phyloP scores from a whole-genome alignment of 2,113 vertebrate genomes.

The Thamnophis sirtalis region DNA sequence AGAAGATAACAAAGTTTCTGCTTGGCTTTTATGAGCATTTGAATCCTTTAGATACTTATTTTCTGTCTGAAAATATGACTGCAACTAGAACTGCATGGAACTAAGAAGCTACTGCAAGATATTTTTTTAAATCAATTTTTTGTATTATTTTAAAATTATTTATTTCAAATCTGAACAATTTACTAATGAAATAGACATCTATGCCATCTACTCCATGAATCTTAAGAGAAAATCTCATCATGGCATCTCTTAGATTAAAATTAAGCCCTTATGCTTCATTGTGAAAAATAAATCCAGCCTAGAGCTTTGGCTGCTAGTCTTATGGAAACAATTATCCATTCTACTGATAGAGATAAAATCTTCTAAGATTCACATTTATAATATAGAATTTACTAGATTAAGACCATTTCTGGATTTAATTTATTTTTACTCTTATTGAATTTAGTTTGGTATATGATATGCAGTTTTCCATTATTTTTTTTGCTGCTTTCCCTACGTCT shows the following conservation, averaged over 20 bases:
- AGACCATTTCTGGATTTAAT: slow-evolving; percentile 21
- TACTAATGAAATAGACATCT: slow-evolving; percentile 44
- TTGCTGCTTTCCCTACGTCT: background rate
- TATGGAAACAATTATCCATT: slow-evolving; percentile 26
- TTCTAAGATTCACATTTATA: slow-evolving; percentile 27
- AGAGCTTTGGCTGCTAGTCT: background rate
- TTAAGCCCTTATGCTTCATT: slow-evolving; percentile 33
- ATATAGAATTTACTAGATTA: slow-evolving; percentile 19
- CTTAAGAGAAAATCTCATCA: slow-evolving; percentile 34
- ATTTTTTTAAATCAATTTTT: too few relatives aligned
- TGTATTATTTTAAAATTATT: background rate
- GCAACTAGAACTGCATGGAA: background rate
- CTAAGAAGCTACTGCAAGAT: background rate
- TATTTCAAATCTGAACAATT: background rate
- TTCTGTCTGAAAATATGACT: too few relatives aligned
- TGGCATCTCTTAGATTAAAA: slow-evolving; percentile 36
- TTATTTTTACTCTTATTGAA: slow-evolving; percentile 32
- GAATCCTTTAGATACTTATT: background rate
- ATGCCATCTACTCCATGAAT: slow-evolving; percentile 29
- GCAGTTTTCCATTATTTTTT: background rate
- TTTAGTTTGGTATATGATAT: slow-evolving; percentile 24
- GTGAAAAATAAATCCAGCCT: slow-evolving; percentile 18
- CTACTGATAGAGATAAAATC: slow-evolving; percentile 18
- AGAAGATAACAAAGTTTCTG: background rate
- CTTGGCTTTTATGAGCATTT: background rate